A percentile compares a stretch with the other conserved stretches of the same genome.
phyloP scores from a whole-genome alignment of 2,113 vertebrate genomes.

The Zapornia atra region DNA sequence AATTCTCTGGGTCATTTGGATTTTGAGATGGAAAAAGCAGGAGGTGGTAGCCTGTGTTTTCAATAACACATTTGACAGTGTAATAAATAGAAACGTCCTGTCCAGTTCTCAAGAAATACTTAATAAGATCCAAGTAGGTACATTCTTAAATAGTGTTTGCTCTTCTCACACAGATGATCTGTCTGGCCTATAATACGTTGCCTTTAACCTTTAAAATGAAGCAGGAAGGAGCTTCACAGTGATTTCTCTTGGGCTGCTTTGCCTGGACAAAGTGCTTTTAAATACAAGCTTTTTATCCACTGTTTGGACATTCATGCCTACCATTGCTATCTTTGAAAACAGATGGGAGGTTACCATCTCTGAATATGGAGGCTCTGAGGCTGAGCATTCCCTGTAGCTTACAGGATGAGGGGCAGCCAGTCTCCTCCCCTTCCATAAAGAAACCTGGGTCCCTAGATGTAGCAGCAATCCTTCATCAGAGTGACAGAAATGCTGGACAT shows the following conservation, averaged over 20 bases:
- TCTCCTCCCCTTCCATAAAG: neutral
- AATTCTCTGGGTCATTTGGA: neutral
- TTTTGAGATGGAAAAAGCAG: neutral
- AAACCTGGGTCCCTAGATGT: neutral
- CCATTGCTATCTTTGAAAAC: neutral
- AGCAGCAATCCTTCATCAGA: neutral
- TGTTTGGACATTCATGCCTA: neutral
- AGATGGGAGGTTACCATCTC: neutral
- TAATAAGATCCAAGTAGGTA: neutral
- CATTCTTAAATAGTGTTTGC: neutral
- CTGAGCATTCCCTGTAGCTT: neutral
- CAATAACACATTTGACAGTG: neutral
- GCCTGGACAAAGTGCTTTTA: neutral
- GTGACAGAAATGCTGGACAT: neutral
- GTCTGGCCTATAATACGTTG: neutral
- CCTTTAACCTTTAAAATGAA: neutral
- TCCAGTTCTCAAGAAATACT: neutral
- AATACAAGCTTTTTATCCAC: neutral
- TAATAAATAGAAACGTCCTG: neutral
- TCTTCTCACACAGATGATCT: neutral
- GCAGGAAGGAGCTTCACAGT: neutral
- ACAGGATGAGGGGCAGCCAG: accelerated
- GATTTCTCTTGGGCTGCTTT: neutral
- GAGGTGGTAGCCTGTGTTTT: neutral
- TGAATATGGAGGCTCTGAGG: neutral